Evolutionary conservation across 2,113 vertebrate species (phyloP).

Genomic region (Columbina picui): DNA sequence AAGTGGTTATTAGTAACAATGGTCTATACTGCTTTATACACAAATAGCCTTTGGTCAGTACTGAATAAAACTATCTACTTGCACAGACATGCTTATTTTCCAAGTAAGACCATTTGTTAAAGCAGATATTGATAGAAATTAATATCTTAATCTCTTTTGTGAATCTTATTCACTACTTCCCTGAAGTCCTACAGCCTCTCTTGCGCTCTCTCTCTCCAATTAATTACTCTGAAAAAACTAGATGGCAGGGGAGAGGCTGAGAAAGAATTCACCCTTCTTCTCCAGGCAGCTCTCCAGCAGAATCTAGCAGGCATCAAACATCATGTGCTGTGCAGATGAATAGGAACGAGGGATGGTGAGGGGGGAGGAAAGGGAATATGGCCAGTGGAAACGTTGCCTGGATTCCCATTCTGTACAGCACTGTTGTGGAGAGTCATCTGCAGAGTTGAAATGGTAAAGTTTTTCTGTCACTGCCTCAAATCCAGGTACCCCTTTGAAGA

Average conservation of each 20-base stretch:
- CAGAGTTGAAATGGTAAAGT: not conserved
- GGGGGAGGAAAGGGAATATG: not conserved
- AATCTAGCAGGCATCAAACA: constrained; percentile 26
- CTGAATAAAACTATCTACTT: not conserved
- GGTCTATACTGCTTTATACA: not conserved
- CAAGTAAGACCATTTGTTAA: not conserved
- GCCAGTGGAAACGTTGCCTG: not conserved
- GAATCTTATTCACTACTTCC: not conserved
- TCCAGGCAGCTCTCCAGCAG: constrained; percentile 60
- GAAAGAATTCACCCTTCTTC: constrained; percentile 6
- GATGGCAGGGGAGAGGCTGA: not conserved
- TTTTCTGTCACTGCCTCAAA: not conserved
- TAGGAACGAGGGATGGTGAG: not conserved
- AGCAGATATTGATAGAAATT: not conserved
- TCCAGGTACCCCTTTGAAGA: not conserved
- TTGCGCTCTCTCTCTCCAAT: not conserved
- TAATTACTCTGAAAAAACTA: constrained; percentile 41
- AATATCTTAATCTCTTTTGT: not conserved
- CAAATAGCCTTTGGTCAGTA: not conserved
- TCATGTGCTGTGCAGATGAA: constrained; percentile 20
- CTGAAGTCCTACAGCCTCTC: not conserved
- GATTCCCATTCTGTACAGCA: not conserved
- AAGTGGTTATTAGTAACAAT: not conserved
- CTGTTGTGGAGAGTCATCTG: not conserved
- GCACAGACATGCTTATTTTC: not conserved